Evolutionary conservation across 2,113 vertebrate species (phyloP).

Genomic region (Canis aureus): DNA sequence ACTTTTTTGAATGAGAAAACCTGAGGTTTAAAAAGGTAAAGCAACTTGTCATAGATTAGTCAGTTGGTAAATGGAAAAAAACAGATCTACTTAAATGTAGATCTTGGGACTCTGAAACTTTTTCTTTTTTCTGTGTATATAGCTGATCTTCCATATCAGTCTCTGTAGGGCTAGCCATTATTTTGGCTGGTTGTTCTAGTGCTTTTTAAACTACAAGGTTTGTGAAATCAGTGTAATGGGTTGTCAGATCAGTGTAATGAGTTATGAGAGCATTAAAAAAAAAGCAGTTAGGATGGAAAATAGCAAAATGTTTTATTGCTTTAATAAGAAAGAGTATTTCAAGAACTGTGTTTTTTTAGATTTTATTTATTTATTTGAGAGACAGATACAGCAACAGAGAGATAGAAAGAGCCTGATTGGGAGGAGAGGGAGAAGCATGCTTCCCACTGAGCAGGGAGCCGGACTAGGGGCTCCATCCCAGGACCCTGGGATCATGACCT

Average conservation of each 20-base stretch:
- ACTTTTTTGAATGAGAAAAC: not conserved
- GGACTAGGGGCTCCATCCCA: no score
- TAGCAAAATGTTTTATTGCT: slow-evolving; percentile 37
- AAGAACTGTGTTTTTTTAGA: not conserved
- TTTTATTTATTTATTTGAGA: no score
- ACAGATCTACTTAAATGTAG: not conserved
- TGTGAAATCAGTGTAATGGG: slow-evolving; percentile 39
- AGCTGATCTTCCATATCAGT: slow-evolving; percentile 17
- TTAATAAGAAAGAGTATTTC: slow-evolving; percentile 37
- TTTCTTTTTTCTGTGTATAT: not conserved
- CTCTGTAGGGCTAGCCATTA: not conserved
- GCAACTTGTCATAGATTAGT: not conserved
- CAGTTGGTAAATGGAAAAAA: not conserved
- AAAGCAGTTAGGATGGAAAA: not conserved
- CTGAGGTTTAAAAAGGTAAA: slow-evolving; percentile 1
- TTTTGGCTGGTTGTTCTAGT: slow-evolving; percentile 40
- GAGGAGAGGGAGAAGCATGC: no score
- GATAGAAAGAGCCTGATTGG: no score
- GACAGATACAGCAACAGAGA: no score
- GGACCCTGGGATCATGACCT: no score
- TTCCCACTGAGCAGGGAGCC: no score
- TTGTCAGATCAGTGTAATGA: slow-evolving; percentile 34
- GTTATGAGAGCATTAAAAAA: slow-evolving; percentile 63
- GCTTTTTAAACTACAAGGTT: slow-evolving; percentile 55
- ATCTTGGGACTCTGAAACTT: not conserved